Percentiles rank a stretch among this genome's conserved stretches.
phyloP scores from a whole-genome alignment of 1,140 invertebrate species.

The Drosophila lacertosa region DNA sequence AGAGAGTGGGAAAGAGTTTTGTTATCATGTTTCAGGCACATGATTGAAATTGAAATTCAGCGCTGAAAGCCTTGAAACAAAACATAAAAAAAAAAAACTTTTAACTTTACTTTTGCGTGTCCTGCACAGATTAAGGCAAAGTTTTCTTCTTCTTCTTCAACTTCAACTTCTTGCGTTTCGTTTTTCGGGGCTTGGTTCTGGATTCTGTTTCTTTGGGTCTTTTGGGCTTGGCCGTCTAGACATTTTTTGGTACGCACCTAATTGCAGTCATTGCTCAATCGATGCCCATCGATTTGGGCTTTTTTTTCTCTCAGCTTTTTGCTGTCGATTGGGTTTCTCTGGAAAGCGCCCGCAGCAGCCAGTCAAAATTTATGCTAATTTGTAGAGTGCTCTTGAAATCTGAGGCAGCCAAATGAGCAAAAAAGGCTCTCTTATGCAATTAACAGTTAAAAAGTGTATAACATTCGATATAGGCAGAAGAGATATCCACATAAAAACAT shows the following conservation, averaged over 20 bases:
- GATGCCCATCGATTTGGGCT: slow-evolving; percentile 46
- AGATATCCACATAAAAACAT: no score
- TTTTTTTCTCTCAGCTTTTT: slow-evolving; percentile 1
- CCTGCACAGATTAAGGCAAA: slow-evolving; percentile 65
- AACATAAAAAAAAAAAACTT: slow-evolving; percentile 3
- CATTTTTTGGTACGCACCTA: slow-evolving; percentile 54
- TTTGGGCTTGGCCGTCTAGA: slow-evolving; percentile 62
- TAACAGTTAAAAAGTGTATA: slow-evolving; percentile 46
- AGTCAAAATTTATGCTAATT: slow-evolving; percentile 70
- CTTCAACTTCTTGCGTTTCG: background rate
- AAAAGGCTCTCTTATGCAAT: slow-evolving; percentile 38
- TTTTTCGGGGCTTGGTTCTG: background rate
- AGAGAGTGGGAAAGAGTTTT: background rate
- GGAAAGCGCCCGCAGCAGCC: slow-evolving; percentile 60
- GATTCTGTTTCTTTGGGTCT: slow-evolving; percentile 5
- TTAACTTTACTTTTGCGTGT: slow-evolving; percentile 61
- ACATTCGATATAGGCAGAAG: background rate
- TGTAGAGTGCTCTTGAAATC: slow-evolving; percentile 39
- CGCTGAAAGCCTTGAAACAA: slow-evolving; percentile 53
- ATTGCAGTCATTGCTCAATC: slow-evolving; percentile 75
- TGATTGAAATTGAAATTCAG: slow-evolving; percentile 70
- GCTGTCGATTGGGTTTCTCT: slow-evolving; percentile 45
- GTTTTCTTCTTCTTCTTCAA: background rate
- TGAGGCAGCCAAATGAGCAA: slow-evolving; percentile 23
- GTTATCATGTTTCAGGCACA: slow-evolving; percentile 80